A percentile compares a stretch with the other conserved stretches of the same genome.
phyloP scores from a whole-genome alignment of 2,888 invertebrate genomes.

The Tenodera sinensis region DNA sequence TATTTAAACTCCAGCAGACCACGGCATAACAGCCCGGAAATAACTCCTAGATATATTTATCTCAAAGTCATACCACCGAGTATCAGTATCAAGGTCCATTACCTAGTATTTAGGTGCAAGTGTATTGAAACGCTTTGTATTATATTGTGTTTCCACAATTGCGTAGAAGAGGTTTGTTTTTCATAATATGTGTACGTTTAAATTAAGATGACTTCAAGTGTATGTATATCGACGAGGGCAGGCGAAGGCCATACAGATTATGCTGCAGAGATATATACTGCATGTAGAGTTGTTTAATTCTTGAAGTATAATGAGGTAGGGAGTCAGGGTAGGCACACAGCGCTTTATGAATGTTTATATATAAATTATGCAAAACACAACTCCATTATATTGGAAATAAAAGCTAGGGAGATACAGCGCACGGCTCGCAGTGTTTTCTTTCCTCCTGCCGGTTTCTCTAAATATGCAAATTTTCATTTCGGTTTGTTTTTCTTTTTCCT shows the following conservation, averaged over 20 bases:
- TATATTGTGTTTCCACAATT: too few species aligned
- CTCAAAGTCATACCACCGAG: too few species aligned
- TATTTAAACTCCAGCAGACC: too few species aligned
- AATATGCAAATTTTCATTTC: constrained; percentile 33
- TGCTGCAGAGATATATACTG: neutral
- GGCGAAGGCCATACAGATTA: neutral
- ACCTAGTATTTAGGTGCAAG: too few species aligned
- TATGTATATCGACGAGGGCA: too few species aligned
- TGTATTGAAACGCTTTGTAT: too few species aligned
- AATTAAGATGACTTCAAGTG: too few species aligned
- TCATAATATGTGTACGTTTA: too few species aligned
- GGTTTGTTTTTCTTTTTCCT: constrained; percentile 29
- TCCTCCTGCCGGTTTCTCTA: constrained; percentile 23
- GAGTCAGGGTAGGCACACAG: neutral
- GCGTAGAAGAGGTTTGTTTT: too few species aligned
- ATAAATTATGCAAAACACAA: constrained; percentile 33
- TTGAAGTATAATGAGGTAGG: neutral
- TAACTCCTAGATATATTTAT: too few species aligned
- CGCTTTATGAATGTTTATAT: constrained; percentile 34
- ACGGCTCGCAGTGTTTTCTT: constrained; percentile 30
- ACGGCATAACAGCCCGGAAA: too few species aligned
- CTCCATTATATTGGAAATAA: constrained; percentile 33
- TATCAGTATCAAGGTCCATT: too few species aligned
- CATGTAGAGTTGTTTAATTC: neutral
- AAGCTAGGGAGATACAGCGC: constrained; percentile 14